phyloP scores from a whole-genome alignment of 2,113 vertebrate species.

The Origma solitaria region DNA sequence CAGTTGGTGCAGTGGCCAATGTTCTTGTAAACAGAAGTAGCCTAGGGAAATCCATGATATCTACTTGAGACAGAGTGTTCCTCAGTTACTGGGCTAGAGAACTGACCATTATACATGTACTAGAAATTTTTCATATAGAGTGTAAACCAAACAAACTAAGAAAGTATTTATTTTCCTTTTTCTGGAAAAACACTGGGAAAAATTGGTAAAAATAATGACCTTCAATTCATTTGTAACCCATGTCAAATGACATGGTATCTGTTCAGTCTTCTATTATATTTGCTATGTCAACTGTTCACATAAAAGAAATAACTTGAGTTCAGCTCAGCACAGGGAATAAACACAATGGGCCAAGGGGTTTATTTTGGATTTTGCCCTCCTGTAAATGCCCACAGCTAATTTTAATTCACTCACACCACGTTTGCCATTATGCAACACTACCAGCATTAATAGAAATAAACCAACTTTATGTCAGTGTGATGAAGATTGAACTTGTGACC shows the following conservation, averaged over 20 bases:
- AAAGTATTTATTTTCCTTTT: background rate
- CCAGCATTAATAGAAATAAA: background rate
- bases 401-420: background rate
- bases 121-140: background rate
- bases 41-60: background rate
- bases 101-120: background rate
- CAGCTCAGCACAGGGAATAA: background rate
- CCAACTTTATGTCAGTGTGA: background rate
- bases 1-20: background rate
- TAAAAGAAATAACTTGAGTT: background rate
- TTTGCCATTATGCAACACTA: background rate
- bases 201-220: fast-evolving
- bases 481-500: background rate
- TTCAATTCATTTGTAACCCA: background rate
- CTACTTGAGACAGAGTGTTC: background rate
- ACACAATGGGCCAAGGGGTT: fast-evolving
- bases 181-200: background rate
- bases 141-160: background rate
- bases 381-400: background rate
- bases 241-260: background rate
- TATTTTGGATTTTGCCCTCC: background rate
- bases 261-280: background rate
- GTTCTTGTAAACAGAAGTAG: background rate
- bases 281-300: background rate
- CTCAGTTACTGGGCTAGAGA: background rate